These are phyloP conservation scores for Pachyrhynchus sulphureomaculatus DNA, from an alignment of 1,140 invertebrate genomes.

Conservation along the genomic window DNA sequence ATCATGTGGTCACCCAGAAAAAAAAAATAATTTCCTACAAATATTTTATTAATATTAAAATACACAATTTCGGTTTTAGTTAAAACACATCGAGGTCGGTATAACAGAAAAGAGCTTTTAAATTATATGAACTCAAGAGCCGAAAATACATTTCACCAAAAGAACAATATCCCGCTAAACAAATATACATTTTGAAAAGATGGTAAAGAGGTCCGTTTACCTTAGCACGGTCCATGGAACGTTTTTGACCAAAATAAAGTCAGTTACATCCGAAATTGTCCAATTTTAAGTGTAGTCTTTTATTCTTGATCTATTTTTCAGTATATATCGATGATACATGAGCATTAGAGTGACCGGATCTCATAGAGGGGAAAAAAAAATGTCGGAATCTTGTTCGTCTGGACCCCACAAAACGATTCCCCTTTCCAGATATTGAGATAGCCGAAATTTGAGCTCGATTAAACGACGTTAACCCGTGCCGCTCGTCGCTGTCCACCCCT, in stretches of 20 bases:
- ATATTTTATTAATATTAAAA: conserved; percentile 8
- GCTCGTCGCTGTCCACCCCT: too few relatives aligned
- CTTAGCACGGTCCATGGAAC: neutral
- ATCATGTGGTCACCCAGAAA: neutral
- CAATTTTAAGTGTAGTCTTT: neutral
- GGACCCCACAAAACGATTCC: too few relatives aligned
- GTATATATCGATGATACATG: neutral
- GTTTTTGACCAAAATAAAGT: conserved; percentile 3
- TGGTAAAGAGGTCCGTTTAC: conserved; percentile 8
- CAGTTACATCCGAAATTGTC: neutral
- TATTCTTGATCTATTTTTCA: neutral
- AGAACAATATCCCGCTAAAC: conserved; percentile 20
- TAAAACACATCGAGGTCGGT: neutral
- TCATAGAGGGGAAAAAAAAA: too few relatives aligned
- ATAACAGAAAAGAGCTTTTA: conserved; percentile 22
- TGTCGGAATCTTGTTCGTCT: too few relatives aligned
- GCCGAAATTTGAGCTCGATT: too few relatives aligned
- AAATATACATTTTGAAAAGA: conserved; percentile 25
- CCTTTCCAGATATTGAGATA: too few relatives aligned
- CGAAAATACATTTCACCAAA: conserved; percentile 14
- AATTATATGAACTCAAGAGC: conserved; percentile 17
- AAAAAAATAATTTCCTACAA: neutral
- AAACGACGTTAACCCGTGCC: too few relatives aligned
- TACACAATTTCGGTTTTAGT: conserved; percentile 14
- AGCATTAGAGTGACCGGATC: too few relatives aligned